phyloP scores from a whole-genome alignment of 2,888 invertebrate species.

The Reticulitermes lucifugus region DNA sequence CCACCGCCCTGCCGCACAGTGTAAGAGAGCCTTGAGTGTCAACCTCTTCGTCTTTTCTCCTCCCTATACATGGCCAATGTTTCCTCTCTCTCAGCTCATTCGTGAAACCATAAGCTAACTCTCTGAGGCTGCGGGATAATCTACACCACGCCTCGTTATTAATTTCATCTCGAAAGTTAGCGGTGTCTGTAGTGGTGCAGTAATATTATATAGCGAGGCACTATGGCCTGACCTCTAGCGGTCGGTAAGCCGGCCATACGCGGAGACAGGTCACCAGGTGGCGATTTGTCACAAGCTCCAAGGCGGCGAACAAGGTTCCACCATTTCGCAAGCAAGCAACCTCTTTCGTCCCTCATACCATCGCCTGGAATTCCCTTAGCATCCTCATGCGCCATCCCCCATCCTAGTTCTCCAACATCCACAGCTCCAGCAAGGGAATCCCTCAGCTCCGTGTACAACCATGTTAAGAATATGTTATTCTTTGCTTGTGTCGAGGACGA shows the following conservation, averaged over 20 bases:
- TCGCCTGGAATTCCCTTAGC: not conserved
- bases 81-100: constrained; percentile 16
- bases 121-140: constrained; percentile 28
- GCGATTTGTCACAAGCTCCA: constrained; percentile 65
- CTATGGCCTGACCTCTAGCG: constrained; percentile 40
- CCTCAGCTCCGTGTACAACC: not conserved
- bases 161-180: constrained; percentile 48
- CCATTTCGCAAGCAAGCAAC: constrained; percentile 60
- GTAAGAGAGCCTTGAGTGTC: constrained; percentile 5
- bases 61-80: not conserved
- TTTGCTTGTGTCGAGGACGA: not conserved
- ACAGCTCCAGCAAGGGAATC: not conserved
- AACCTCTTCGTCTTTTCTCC: not conserved
- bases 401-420: not conserved
- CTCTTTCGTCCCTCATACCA: not conserved
- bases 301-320: constrained; percentile 64
- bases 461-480: constrained; percentile 20
- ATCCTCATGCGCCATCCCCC: not conserved
- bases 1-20: not conserved
- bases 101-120: constrained; percentile 40
- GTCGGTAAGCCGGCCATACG: constrained; percentile 53
- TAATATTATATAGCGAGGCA: constrained; percentile 34
- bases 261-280: constrained; percentile 63
- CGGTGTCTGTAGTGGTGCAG: not conserved
- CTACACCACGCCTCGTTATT: constrained; percentile 42